Evolutionary conservation across 2,113 vertebrate species (phyloP).

Genomic region (Pelecanoides urinatrix): DNA sequence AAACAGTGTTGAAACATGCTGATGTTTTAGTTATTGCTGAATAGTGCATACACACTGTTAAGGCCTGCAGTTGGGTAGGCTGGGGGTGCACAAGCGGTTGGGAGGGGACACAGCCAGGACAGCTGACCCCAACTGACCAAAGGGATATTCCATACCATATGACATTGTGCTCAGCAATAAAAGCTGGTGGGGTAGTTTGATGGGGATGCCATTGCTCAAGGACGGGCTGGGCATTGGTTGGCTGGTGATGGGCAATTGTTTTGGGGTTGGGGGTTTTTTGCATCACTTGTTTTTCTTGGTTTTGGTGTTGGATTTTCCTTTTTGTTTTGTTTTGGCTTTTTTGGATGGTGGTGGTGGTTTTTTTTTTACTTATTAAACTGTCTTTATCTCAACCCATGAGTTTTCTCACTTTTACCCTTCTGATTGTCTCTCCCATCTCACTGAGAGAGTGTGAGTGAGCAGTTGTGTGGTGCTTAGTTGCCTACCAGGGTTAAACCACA

Average conservation of each 20-base stretch:
- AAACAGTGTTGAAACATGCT: not conserved
- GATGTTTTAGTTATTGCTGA: not conserved
- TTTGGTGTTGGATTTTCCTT: not conserved
- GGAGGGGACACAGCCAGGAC: not conserved
- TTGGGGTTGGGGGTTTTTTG: not conserved
- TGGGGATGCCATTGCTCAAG: rapidly evolving
- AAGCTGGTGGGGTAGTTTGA: not conserved
- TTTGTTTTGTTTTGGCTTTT: not conserved
- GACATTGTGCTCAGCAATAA: not conserved
- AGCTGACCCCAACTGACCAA: not conserved
- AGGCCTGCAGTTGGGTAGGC: rapidly evolving
- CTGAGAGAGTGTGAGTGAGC: not conserved
- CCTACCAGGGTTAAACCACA: not conserved
- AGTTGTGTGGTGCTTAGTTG: not conserved
- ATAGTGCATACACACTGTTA: not conserved
- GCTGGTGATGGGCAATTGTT: not conserved
- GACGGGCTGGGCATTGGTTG: not conserved
- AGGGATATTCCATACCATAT: not conserved
- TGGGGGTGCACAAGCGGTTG: not conserved
- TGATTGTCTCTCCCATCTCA: not conserved
- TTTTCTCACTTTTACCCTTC: not conserved
- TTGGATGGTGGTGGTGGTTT: rapidly evolving
- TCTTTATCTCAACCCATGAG: not conserved
- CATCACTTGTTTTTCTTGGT: not conserved
- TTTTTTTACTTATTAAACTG: not conserved